These are phyloP conservation scores for Cantharis rufa DNA, from an alignment of 2,888 invertebrate species.

Conservation along the genomic window DNA sequence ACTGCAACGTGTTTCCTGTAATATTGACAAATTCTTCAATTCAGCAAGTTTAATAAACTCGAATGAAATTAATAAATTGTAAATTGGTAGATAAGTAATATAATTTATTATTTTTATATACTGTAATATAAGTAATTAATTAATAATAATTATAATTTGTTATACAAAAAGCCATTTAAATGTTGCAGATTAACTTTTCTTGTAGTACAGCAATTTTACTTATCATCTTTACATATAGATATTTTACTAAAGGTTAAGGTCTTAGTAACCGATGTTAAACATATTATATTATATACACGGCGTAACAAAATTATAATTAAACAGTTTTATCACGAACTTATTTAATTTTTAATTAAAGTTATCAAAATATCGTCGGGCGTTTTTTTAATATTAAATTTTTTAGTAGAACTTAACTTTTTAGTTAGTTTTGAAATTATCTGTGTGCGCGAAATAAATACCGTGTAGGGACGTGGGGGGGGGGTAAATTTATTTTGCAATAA, in stretches of 20 bases:
- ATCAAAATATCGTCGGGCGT: too few species aligned
- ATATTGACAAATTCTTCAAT: constrained; percentile 24
- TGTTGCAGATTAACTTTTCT: background rate
- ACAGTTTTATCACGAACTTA: background rate
- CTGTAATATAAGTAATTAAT: background rate
- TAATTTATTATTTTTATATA: background rate
- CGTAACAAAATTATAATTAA: background rate
- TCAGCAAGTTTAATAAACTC: constrained; percentile 30
- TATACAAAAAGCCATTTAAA: background rate
- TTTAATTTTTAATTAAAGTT: too few species aligned
- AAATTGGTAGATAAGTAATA: background rate
- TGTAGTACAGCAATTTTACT: background rate
- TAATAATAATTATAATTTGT: background rate
- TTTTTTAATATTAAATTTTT: too few species aligned
- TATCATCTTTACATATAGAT: background rate
- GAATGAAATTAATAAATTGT: background rate
- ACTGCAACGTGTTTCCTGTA: constrained; percentile 37
- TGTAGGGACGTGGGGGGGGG: too few species aligned
- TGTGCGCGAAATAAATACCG: too few species aligned
- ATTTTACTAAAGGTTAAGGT: background rate
- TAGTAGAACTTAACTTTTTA: too few species aligned
- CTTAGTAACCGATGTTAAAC: background rate
- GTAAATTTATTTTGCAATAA: too few species aligned
- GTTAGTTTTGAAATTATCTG: too few species aligned
- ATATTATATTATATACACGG: background rate